Base-by-base conservation (phyloP, 1,140 invertebrate species). In the Bombus difficillimus region DNA sequence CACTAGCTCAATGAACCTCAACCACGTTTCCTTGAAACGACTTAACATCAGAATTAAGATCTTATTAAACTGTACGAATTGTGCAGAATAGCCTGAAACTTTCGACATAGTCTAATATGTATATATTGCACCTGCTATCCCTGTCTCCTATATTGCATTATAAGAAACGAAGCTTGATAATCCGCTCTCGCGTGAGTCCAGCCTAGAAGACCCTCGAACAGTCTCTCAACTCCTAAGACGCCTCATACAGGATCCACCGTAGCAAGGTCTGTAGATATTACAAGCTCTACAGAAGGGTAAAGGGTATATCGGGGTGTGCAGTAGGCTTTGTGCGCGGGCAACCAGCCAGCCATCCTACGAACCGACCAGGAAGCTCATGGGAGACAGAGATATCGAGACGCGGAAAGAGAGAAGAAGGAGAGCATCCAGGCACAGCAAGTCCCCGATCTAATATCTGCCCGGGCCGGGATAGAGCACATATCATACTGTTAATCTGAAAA, bases 401-500 rank as follows among this genome's bases (percentile, higher is more conserved):
- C 1, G 28, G 22, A 18, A 37, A 34, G 73, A 47, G 69, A 69
- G 81, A 47, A 59, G 59, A 10, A 80, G 73, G 57, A 18, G 37
- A 75, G 77, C 73, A 62, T 9, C 5, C 13, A 62, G 74, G 34
- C 34, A 76, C 34, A 62, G 32, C 80, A 81, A 87, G 81, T 83
- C 91, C 88, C 89, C 88, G 91, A 93, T 92, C 92, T 93, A 93
- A 93, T 93, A 93, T 93, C 92, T 83, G 77, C n/a, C 28, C 37
- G 84, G 82, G 47, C 86, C 82, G 32, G 77, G 66, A 89, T 81
- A 85, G 75, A 43, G 88, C 88, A 91, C 92, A 90, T 92, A 92
- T 92, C 92, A 93, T 92, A 94, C 92, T 93, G 92, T 94, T 93
- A 94, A 94, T 94, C 92, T 92, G 88, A 92, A 93, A 93, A 92